Conservation (phyloP, 2,888 invertebrate species). For the Pelosia muscerda region DNA sequence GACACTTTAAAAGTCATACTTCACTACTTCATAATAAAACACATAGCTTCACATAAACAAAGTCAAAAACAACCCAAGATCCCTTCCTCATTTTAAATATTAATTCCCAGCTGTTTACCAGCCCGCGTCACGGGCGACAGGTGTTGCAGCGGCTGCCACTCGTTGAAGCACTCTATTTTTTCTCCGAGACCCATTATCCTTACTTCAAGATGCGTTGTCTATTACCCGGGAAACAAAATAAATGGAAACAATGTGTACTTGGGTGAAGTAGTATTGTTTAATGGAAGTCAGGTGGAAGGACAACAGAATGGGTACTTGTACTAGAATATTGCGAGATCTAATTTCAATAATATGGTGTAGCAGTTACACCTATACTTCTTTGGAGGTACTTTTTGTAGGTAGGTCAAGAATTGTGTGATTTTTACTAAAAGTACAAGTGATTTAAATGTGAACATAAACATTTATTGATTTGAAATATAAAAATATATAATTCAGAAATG, state of each 20-base stretch:
- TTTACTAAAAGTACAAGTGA: no score
- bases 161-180: conserved; percentile 51
- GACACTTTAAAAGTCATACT: not conserved
- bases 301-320: not conserved
- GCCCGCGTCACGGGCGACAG: conserved; percentile 39
- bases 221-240: conserved; percentile 50
- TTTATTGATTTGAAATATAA: no score
- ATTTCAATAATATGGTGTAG: not conserved
- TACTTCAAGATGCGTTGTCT: conserved; percentile 50
- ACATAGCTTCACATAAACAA: not conserved
- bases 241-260: conserved; percentile 42
- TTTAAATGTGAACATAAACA: no score
- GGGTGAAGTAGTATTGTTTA: conserved; percentile 27
- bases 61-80: not conserved
- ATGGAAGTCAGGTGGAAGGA: conserved; percentile 27
- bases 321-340: conserved; percentile 5
- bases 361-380: not conserved
- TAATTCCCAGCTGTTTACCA: conserved; percentile 21
- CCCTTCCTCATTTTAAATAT: conserved; percentile 21
- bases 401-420: no score
- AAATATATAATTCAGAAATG: no score
- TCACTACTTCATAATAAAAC: not conserved
- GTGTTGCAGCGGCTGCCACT: conserved; percentile 47
- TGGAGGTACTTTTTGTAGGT: no score
- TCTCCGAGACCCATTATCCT: conserved; percentile 51